Evolutionary conservation across 2,888 invertebrate species (phyloP), one percentile per base, ranked within the genome.

Genomic region (Limenitis camilla): DNA sequence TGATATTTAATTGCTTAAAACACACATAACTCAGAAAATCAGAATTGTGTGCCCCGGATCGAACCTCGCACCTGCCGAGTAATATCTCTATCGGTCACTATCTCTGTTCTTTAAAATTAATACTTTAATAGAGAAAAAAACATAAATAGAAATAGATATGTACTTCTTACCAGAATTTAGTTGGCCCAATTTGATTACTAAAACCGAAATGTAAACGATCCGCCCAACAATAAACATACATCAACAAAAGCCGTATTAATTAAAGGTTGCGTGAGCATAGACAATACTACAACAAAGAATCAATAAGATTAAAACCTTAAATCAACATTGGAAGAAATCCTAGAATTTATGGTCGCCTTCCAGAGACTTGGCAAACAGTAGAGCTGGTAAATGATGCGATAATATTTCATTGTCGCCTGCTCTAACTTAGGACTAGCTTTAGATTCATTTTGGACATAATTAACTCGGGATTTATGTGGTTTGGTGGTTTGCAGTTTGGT

Each of bases 231-330:
- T 50, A 49, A 55, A 65, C 72, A 74, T 78, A 77, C 67, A 77
- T 78, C 78, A 75, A 70, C 71, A 73, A 75, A 71, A 64, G 74
- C 69, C 71, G 75, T 77, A 81, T 85, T 86, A 86, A 86, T 86
- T 86, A 86, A 81, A 68, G 71, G 72, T 79, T 77, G 78, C 81
- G 81, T 81, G 81, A 79, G 78, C 74, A 72, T 73, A 76, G 81
- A 84, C 85, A 83, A 76, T 76, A 71, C 71, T 56, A 60, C 72
- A 78, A 81, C 84, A 86, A 86, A 86, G 85, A 86, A 87, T 87
- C 87, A 86, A 87, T 87, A 87, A 82, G 76, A 81, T 84, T 86
- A 85, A 86, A 86, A 85, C 85, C 82, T 83, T 87, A 86, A 86
- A 86, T 86, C 86, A 87, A 87, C 86, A 87, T 85, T 81, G 85